Evolutionary conservation across 1,140 invertebrate species (phyloP), one percentile per base, ranked within the genome.

Genomic region (Gyrodactylus salaris): DNA sequence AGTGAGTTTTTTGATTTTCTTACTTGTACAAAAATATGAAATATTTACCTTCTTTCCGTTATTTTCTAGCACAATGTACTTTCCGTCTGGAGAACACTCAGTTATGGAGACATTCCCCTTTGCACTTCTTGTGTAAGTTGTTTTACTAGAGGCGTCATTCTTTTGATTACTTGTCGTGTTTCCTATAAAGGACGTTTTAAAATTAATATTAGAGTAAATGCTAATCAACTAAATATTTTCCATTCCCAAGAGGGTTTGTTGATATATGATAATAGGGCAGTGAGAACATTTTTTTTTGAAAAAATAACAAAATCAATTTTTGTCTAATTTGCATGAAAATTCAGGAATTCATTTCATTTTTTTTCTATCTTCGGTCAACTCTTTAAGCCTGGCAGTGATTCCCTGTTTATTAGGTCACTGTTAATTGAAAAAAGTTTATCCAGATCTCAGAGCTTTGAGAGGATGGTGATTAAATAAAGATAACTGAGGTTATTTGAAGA

Each of bases 121-220:
- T 22, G 83, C 82, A 26, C 79, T 82, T 71, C 82, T 78, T 76
- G 82, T 83, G 78, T 82, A 84, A 24, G 83, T 84, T 0, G 83
- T 84, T 74, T 82, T 84, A 54, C 22, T 26, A 1, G 72, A 73
- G 26, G 20, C 26, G n/a, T 73, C 72, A 23, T 34, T 26, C 26
- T 73, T 73, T 26, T n/a, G 1, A 23, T 26, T 2, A 25, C 72
- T n/a, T n/a, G n/a, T n/a, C n/a, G n/a, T 27, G 21, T n/a, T 71
- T 1, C 21, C 70, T 71, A 25, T 54, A 16, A 54, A 54, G n/a
- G 7, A 54, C 34, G 34, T 54, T 54, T 54, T 16, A 54, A 54
- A 16, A 54, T 16, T 16, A n/a, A 54, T 7, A 54, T n/a, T n/a
- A n/a, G n/a, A n/a, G n/a, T n/a, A n/a, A n/a, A n/a, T n/a, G n/a